phyloP scores from a whole-genome alignment of 1,140 invertebrate species.

The Kradibia gibbosae region DNA sequence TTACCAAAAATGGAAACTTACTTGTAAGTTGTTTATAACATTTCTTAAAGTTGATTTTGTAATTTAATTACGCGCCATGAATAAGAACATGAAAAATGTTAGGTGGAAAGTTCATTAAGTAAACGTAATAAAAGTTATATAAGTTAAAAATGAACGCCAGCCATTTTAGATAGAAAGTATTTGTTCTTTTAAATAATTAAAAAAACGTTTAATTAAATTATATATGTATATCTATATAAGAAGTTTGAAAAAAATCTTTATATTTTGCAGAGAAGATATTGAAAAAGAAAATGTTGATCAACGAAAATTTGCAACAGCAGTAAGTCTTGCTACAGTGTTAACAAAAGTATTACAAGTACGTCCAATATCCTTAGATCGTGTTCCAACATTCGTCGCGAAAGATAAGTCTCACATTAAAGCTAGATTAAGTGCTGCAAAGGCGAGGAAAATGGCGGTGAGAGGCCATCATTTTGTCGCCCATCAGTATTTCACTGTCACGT shows the following conservation, averaged over 20 bases:
- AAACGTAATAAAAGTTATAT: too few species aligned
- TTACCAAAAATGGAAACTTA: constrained; percentile 82
- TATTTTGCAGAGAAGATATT: constrained; percentile 77
- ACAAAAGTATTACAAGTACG: constrained; percentile 81
- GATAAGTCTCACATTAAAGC: constrained; percentile 84
- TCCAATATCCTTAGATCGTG: constrained; percentile 77
- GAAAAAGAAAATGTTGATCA: constrained; percentile 81
- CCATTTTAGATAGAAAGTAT: background rate
- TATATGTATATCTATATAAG: background rate
- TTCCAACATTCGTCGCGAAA: constrained; percentile 87
- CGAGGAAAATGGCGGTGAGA: constrained; percentile 84
- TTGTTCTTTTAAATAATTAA: background rate
- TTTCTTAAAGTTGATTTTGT: constrained; percentile 15
- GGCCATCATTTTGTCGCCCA: constrained; percentile 93
- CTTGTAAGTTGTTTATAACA: constrained; percentile 73
- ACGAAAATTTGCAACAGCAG: constrained; percentile 80
- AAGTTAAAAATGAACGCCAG: too few species aligned
- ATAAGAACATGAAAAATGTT: background rate
- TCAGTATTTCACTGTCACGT: constrained; percentile 90
- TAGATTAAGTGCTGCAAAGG: constrained; percentile 80
- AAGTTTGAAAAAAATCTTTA: constrained; percentile 7
- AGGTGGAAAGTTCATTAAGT: too few species aligned
- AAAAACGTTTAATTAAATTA: background rate
- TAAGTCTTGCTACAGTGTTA: constrained; percentile 85
- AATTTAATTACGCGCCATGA: background rate